Base-by-base conservation (phyloP, 1,140 invertebrate species). In the Brachystomella parvula region DNA sequence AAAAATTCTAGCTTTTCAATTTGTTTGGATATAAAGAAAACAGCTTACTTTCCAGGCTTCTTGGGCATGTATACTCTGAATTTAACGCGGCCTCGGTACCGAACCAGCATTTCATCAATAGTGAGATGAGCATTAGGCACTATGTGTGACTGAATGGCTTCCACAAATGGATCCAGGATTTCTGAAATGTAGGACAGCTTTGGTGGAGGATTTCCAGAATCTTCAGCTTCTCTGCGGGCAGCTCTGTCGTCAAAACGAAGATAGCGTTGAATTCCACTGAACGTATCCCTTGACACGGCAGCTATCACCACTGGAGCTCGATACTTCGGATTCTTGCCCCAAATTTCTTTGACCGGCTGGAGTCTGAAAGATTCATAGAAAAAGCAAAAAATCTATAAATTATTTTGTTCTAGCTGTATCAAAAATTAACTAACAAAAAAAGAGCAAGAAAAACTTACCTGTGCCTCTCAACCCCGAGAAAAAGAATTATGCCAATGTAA, bases 41-140 rank as follows among this genome's bases (percentile, higher is more conserved):
- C 39, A 44, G n/a, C 75, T 67, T 75, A 77, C 47, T 35, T 56
- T 53, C 44, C 44, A 31, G 47, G 47, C 29, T 64, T 64, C 15
- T 9, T 21, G 30, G 30, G 53, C 63, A 64, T 64, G 32, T 64
- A 53, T 17, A 64, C 63, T 30, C 63, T 17, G 33, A 64, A 64
- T 29, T 47, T 47, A n/a, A 26, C 47, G 19, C 29, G 29, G 19
- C 63, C 63, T 31, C 19, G n/a, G 29, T 56, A 64, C 29, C 15
- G 30, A 31, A 56, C 24, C 3, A 64, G 29, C 49, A 30, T 53
- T 57, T 64, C 63, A 56, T 64, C 47, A 1, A 64, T 32, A 21
- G 35, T 44, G 28, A 64, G 24, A n/a, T 33, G 30, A 33, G 3
- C 24, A 3, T 47, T 15, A 24, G 49, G 49, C 6, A 19, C 3